These are phyloP conservation scores for Cyclina sinensis DNA, from an alignment of 1,140 invertebrate genomes.

Conservation along the genomic window DNA sequence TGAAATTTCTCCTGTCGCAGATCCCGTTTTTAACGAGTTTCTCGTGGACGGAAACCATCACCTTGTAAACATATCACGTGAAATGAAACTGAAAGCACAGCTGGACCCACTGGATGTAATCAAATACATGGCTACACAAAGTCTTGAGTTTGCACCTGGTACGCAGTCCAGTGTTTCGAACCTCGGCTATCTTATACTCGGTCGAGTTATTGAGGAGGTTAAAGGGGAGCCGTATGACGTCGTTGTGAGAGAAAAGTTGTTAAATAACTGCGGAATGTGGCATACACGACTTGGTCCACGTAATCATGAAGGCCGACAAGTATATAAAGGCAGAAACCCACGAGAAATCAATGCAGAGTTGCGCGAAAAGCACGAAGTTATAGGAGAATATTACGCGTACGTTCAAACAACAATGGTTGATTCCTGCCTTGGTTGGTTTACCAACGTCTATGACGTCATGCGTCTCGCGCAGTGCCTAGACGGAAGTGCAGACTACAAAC, in stretches of 20 bases:
- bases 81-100: conserved; percentile 69
- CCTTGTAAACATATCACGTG: conserved; percentile 77
- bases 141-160: conserved; percentile 81
- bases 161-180: conserved; percentile 83
- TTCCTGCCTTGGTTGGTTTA: conserved; percentile 82
- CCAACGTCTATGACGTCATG: conserved; percentile 82
- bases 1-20: conserved; percentile 75
- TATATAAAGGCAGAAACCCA: conserved; percentile 48
- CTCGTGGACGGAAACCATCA: conserved; percentile 69
- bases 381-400: conserved; percentile 71
- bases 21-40: conserved; percentile 80
- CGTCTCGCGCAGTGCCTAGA: conserved; percentile 78
- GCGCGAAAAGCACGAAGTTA: conserved; percentile 60
- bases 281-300: conserved; percentile 77
- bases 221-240: conserved; percentile 79
- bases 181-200: conserved; percentile 85
- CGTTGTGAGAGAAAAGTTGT: conserved; percentile 80
- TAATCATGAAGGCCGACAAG: conserved; percentile 24
- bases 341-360: conserved; percentile 54
- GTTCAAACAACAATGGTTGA: conserved; percentile 75
- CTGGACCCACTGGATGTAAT: conserved; percentile 74
- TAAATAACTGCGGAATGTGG: conserved; percentile 85
- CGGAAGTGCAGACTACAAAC: conserved; percentile 72
- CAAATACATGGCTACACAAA: conserved; percentile 77
- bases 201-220: conserved; percentile 83